phyloP scores from a whole-genome alignment of 2,113 vertebrate species.

The Neodon shergylaensis region DNA sequence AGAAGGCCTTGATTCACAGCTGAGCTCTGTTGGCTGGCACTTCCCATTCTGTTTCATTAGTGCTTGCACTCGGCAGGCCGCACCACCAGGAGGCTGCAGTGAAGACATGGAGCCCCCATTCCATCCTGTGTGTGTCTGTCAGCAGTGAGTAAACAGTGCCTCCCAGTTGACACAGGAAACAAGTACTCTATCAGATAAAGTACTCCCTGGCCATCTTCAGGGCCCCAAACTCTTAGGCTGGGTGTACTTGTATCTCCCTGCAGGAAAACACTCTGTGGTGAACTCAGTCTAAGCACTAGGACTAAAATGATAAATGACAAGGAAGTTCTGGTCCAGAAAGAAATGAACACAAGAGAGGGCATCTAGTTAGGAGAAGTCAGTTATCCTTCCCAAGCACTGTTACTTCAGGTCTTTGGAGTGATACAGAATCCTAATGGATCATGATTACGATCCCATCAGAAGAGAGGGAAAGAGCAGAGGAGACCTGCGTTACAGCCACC shows the following conservation, averaged over 20 bases:
- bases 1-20: constrained; percentile 76
- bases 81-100: constrained; percentile 27
- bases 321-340: neutral
- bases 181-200: constrained; percentile 36
- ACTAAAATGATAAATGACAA: neutral
- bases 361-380: neutral
- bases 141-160: constrained; percentile 63
- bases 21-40: constrained; percentile 59
- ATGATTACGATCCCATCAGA: neutral
- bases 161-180: constrained; percentile 52
- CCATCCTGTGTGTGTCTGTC: constrained; percentile 27
- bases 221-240: neutral
- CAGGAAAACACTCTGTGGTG: neutral
- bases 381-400: neutral
- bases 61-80: neutral
- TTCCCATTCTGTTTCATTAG: constrained; percentile 65
- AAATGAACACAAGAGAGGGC: neutral
- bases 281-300: neutral
- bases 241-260: neutral
- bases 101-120: constrained; percentile 30
- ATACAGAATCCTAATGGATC: neutral
- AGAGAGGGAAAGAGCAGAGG: neutral
- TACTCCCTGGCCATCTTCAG: neutral
- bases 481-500: neutral
- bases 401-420: neutral